A percentile compares a stretch with the other conserved stretches of the same genome.
phyloP scores from a whole-genome alignment of 2,113 vertebrate genomes.

The Scophthalmus maximus region DNA sequence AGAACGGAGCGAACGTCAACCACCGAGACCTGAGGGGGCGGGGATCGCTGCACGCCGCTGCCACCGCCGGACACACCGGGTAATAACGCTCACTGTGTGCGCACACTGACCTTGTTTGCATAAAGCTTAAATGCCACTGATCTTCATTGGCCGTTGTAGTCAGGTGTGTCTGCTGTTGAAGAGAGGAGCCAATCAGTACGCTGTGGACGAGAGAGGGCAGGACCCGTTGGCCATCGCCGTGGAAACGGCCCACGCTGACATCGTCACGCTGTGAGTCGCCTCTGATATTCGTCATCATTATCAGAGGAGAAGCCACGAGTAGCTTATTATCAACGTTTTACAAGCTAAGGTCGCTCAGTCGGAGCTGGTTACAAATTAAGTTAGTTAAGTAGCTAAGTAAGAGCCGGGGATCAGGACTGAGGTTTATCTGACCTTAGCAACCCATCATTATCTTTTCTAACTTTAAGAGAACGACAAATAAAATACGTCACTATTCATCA shows the following conservation, averaged over 20 bases:
- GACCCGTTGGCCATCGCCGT: conserved; percentile 83
- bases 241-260: conserved; percentile 83
- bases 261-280: conserved; percentile 83
- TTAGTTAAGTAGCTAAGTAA: not conserved
- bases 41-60: conserved; percentile 81
- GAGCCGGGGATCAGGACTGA: no score
- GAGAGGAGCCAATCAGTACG: conserved; percentile 86
- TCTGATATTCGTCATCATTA: no score
- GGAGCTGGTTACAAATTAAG: not conserved
- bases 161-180: conserved; percentile 85
- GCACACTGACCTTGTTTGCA: not conserved
- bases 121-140: not conserved
- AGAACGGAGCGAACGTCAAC: conserved; percentile 82
- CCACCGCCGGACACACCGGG: conserved; percentile 82
- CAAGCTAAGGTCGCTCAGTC: no score
- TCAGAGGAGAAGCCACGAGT: no score
- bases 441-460: no score
- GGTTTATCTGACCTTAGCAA: no score
- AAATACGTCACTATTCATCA: no score
- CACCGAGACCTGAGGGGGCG: conserved; percentile 79
- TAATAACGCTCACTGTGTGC: conserved; percentile 29
- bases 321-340: no score
- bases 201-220: conserved; percentile 82
- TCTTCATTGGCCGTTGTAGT: conserved; percentile 48
- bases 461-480: no score